Evolutionary conservation across 1,140 invertebrate species (phyloP), one percentile per base, ranked within the genome.

Genomic region (Bombus breviceps): DNA sequence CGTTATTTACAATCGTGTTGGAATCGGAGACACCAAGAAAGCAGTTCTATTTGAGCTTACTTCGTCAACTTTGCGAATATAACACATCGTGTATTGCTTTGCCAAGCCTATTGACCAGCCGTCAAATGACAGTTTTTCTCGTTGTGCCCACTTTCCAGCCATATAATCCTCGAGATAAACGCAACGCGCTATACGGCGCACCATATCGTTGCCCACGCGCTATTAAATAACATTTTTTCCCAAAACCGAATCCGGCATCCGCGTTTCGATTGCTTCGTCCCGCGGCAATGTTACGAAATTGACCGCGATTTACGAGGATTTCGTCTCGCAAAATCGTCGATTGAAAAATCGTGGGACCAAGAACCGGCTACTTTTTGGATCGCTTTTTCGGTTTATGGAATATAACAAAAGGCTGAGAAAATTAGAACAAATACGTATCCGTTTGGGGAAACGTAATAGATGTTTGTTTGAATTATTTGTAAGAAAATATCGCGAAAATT

Each of bases 121-220:
- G 77, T 80, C 83, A 25, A 80, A 80, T 73, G 76, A 80, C 66
- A 79, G 76, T 85, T 85, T 85, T 85, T 73, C 76, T 80, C 57
- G 28, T 64, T 79, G 76, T 80, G 83, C 83, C 83, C 77, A 85
- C 83, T 85, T 85, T 80, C 83, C 77, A 85, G 77, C 76, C 53
- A 85, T 85, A 71, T 85, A 84, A 84, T 84, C 83, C 77, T n/a
- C 76, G 43, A 39, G 77, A 80, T 80, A 80, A 62, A 84, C 53
- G 83, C 83, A 64, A 69, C 34, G 34, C 64, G 22, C 28, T 25
- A 41, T 28, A 32, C 12, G 13, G 41, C 41, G 15, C 78, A n/a
- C 64, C 41, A 10, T 13, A 37, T 69, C 47, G 22, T 34, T 84
- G 83, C 83, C 83, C 83, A 85, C 83, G 77, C 83, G 83, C 68